These are phyloP conservation scores for Yponomeuta evonymella DNA, from an alignment of 2,888 invertebrate species.

Conservation along the genomic window DNA sequence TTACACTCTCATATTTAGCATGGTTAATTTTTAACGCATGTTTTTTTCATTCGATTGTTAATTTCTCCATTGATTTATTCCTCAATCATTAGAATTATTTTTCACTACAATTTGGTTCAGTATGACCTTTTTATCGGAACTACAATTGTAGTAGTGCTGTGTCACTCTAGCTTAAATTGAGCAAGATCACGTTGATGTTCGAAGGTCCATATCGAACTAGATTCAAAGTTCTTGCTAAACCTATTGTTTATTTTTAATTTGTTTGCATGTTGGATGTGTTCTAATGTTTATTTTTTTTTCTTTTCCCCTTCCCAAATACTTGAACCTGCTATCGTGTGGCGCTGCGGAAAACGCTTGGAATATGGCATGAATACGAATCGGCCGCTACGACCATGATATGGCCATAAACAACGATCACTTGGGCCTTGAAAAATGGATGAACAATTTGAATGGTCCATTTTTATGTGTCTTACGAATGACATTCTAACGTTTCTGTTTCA, in stretches of 20 bases:
- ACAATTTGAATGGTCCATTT: background rate
- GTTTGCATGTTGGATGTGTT: conserved; percentile 22
- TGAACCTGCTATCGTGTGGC: background rate
- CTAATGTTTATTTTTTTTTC: conserved; percentile 25
- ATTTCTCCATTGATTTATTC: background rate
- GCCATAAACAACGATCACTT: conserved; percentile 1
- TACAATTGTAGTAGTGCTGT: too few relatives aligned
- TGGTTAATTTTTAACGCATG: conserved; percentile 8
- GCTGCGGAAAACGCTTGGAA: background rate
- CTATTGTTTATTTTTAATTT: too few relatives aligned
- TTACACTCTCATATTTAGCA: conserved; percentile 18
- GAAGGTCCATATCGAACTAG: too few relatives aligned
- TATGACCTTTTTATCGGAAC: background rate
- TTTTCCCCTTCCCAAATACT: conserved; percentile 1
- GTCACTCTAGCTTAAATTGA: too few relatives aligned
- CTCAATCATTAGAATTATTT: background rate
- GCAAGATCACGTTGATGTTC: too few relatives aligned
- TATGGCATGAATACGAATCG: background rate
- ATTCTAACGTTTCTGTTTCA: background rate
- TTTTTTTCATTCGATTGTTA: conserved; percentile 16
- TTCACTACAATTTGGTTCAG: too few relatives aligned
- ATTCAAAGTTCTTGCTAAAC: too few relatives aligned
- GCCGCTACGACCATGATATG: conserved; percentile 19
- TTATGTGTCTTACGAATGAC: conserved; percentile 3
- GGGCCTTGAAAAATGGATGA: background rate